Conservation (phyloP, 2,113 vertebrate species). For the Burhinus oedicnemus region DNA sequence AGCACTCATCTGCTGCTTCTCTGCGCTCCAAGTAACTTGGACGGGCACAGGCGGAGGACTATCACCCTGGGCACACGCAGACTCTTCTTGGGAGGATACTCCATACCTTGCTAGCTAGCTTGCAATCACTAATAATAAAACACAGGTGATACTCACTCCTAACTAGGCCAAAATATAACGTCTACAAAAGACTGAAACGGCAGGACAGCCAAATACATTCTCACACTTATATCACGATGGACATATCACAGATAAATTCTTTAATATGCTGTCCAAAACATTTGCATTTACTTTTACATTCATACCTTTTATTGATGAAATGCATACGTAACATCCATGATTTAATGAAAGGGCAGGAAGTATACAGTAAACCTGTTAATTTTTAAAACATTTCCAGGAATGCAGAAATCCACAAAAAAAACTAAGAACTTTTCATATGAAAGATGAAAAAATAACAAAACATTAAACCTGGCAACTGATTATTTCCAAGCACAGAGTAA, state of each 20-base stretch:
- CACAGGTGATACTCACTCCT: not conserved
- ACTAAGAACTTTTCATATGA: not conserved
- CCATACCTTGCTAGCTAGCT: not conserved
- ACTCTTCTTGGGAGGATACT: not conserved
- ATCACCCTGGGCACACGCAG: not conserved
- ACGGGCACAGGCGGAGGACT: not conserved
- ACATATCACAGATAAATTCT: not conserved
- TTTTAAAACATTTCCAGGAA: not conserved
- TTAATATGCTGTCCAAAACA: not conserved
- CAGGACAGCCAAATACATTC: not conserved
- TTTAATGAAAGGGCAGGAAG: not conserved
- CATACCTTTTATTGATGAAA: not conserved
- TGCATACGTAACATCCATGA: rapidly evolving
- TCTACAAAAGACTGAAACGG: not conserved
- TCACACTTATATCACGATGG: rapidly evolving
- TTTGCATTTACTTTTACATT: not conserved
- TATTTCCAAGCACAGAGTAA: not conserved
- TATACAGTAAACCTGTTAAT: not conserved
- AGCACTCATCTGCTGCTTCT: not conserved
- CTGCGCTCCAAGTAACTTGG: too few relatives aligned
- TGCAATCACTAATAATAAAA: not conserved
- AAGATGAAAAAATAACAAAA: not conserved
- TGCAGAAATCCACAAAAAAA: not conserved
- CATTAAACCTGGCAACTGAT: not conserved
- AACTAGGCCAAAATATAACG: not conserved